Conservation (phyloP, 1,140 invertebrate genomes). For the Dendroctonus ponderosae region DNA sequence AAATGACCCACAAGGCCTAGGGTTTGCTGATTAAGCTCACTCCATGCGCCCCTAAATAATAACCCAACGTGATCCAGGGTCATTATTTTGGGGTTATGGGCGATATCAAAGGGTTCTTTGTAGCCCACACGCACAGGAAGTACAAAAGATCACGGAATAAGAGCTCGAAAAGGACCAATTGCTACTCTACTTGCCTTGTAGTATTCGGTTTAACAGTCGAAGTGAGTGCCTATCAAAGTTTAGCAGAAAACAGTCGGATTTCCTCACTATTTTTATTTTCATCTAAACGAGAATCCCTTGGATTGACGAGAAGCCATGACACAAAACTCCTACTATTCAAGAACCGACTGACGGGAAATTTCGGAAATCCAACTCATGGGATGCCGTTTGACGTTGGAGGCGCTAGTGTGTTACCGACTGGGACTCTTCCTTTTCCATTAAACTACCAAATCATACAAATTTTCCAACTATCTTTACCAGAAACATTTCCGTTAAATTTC, state of each 20-base stretch:
- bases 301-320: constrained; percentile 29
- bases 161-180: neutral
- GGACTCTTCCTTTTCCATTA: neutral
- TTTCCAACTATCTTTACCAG: too few species aligned
- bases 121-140: constrained; percentile 28
- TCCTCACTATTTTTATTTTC: constrained; percentile 23
- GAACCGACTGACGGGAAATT: constrained; percentile 25
- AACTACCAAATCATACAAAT: too few species aligned
- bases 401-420: constrained; percentile 15
- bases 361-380: constrained; percentile 8
- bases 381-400: constrained; percentile 11
- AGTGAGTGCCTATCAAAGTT: neutral
- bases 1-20: neutral
- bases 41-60: neutral
- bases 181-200: constrained; percentile 9
- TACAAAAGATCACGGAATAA: constrained; percentile 14
- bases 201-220: neutral
- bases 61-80: neutral
- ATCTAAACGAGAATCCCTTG: constrained; percentile 11
- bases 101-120: constrained; percentile 26
- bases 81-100: constrained; percentile 1
- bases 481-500: too few species aligned
- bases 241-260: neutral
- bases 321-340: constrained; percentile 22
- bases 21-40: too few species aligned